A percentile compares a stretch with the other conserved stretches of the same genome.
Evolutionary conservation across 2,797 vertebrate genomes (phyloP).

Genomic region (Orestias chungarensis): DNA sequence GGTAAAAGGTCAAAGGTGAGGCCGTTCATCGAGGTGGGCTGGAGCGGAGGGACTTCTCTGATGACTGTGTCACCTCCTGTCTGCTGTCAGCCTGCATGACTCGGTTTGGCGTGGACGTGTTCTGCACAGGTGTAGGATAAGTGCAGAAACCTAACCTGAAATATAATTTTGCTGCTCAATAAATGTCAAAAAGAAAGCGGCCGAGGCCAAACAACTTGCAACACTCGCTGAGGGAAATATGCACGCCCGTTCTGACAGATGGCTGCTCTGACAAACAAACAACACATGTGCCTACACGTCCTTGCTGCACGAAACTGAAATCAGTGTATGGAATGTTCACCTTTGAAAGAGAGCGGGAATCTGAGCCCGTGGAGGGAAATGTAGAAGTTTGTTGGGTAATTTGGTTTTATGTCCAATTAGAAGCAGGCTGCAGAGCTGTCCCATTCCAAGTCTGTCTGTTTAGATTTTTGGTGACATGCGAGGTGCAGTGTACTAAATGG

Average conservation of each 20-base stretch:
- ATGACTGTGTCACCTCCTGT: slow-evolving; percentile 48
- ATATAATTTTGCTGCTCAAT: slow-evolving; percentile 64
- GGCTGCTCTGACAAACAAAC: slow-evolving; percentile 63
- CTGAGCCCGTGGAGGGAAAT: too few species aligned
- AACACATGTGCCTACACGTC: slow-evolving; percentile 64
- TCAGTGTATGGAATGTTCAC: slow-evolving; percentile 69
- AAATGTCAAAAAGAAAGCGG: slow-evolving; percentile 61
- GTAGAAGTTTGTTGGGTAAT: slow-evolving; percentile 58
- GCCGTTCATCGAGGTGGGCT: slow-evolving; percentile 16
- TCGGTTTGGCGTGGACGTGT: slow-evolving; percentile 12
- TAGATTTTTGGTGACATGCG: slow-evolving; percentile 5
- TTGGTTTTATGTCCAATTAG: slow-evolving; percentile 73
- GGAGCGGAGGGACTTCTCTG: background rate
- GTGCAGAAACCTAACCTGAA: slow-evolving; percentile 53
- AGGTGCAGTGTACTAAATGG: slow-evolving; percentile 26
- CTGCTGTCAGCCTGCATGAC: slow-evolving; percentile 21
- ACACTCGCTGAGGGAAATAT: slow-evolving; percentile 18
- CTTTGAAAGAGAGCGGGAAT: slow-evolving; percentile 51
- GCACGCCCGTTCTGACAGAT: slow-evolving; percentile 14
- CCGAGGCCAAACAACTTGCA: slow-evolving; percentile 51
- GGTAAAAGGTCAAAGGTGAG: slow-evolving; percentile 74
- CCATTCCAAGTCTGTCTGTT: slow-evolving; percentile 12
- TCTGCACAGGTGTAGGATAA: slow-evolving; percentile 58
- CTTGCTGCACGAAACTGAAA: slow-evolving; percentile 54
- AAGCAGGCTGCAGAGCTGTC: slow-evolving; percentile 65